phyloP scores from a whole-genome alignment of 2,797 vertebrate species.

The Pangasius krempfi region DNA sequence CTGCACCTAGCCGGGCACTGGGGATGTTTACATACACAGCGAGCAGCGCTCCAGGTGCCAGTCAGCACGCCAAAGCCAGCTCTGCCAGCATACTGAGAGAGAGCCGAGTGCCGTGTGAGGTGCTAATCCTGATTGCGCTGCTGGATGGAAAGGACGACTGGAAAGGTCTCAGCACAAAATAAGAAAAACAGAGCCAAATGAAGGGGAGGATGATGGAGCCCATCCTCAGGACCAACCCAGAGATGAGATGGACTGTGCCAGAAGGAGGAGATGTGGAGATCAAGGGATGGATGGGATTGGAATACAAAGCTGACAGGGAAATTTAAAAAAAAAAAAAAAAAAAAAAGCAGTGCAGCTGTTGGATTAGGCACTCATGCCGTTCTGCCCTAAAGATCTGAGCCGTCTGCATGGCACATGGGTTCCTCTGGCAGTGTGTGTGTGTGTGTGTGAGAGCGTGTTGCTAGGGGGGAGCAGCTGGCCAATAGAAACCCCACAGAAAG shows the following conservation, averaged over 20 bases:
- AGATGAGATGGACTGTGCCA: conserved; percentile 50
- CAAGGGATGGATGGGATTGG: conserved; percentile 58
- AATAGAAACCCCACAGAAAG: conserved; percentile 63
- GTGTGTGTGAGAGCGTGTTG: conserved; percentile 45
- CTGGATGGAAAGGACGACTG: conserved; percentile 30
- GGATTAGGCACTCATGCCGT: conserved; percentile 62
- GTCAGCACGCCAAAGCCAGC: conserved; percentile 59
- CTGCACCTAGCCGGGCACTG: conserved; percentile 66
- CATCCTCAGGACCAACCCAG: conserved; percentile 30
- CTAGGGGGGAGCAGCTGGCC: conserved; percentile 73
- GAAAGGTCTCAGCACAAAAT: conserved; percentile 26
- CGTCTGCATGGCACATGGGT: conserved; percentile 72
- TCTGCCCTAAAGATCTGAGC: conserved; percentile 65
- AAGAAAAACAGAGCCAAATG: conserved; percentile 24
- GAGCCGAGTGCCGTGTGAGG: conserved; percentile 7
- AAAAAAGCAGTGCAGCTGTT: conserved; percentile 64
- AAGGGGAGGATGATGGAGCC: conserved; percentile 16
- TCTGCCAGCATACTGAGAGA: conserved; percentile 37
- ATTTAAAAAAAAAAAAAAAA: conserved; percentile 8
- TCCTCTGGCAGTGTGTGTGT: conserved; percentile 67
- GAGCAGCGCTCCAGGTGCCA: conserved; percentile 68
- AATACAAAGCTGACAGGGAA: conserved; percentile 52
- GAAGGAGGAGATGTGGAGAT: conserved; percentile 45
- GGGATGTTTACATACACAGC: conserved; percentile 57
- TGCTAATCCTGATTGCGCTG: conserved; percentile 19